phyloP scores from a whole-genome alignment of 2,888 invertebrate species.

The Agrenia bidenticulata region DNA sequence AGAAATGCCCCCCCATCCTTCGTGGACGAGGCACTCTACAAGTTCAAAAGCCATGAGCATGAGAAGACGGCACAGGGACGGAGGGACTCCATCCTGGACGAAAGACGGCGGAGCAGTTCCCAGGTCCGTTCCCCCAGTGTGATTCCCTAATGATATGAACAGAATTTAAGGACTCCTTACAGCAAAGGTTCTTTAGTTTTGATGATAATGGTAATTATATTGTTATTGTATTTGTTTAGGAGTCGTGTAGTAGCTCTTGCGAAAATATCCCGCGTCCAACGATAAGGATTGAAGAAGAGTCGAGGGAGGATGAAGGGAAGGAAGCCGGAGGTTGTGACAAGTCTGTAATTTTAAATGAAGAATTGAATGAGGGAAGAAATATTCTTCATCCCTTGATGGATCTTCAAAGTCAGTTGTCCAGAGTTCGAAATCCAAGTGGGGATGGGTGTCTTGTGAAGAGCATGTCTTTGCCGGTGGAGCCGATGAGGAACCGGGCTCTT shows the following conservation, averaged over 20 bases:
- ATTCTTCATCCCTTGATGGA: too few species aligned
- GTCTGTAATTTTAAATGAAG: too few species aligned
- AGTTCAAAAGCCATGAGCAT: constrained; percentile 76
- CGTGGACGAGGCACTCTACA: constrained; percentile 85
- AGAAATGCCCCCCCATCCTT: constrained; percentile 82
- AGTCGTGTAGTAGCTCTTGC: too few species aligned
- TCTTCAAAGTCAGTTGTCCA: too few species aligned
- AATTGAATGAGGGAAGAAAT: too few species aligned
- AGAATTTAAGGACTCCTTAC: neutral
- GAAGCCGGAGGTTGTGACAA: too few species aligned
- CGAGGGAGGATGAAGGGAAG: too few species aligned
- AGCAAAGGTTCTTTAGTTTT: neutral
- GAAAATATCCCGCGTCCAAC: too few species aligned
- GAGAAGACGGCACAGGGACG: constrained; percentile 62
- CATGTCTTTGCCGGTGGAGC: constrained; percentile 53
- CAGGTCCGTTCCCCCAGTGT: constrained; percentile 11
- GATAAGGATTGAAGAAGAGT: too few species aligned
- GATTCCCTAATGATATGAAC: too few species aligned
- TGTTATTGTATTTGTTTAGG: too few species aligned
- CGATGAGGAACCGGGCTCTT: constrained; percentile 58
- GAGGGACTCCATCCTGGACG: constrained; percentile 25
- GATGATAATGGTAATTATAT: too few species aligned
- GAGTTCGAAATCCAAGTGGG: constrained; percentile 42
- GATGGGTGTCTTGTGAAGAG: constrained; percentile 43
- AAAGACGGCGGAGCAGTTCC: constrained; percentile 41